phyloP scores from a whole-genome alignment of 2,797 vertebrate species.

The Anabacerthia variegaticeps region DNA sequence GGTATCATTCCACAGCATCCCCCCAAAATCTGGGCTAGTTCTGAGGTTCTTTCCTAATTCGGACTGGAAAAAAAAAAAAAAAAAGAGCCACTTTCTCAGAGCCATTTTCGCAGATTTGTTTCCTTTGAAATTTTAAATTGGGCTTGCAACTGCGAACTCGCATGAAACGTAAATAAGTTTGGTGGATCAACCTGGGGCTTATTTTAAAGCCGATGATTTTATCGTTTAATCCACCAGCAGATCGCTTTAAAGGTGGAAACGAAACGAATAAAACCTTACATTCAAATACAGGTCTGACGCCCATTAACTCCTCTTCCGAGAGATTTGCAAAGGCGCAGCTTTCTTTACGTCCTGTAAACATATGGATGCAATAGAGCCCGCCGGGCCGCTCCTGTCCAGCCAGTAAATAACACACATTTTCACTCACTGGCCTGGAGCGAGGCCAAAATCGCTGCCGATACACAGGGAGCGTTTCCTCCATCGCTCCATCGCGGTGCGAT shows the following conservation, averaged over 20 bases:
- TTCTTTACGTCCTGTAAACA: not conserved
- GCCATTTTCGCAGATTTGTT: not conserved
- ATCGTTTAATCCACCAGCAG: conserved; percentile 38
- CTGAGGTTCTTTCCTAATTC: not conserved
- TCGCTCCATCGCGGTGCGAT: not conserved
- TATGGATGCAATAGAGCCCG: not conserved
- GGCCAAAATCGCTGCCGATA: not conserved
- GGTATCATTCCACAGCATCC: not conserved
- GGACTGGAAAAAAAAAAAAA: no score
- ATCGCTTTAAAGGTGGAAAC: conserved; percentile 36
- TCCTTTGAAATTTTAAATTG: not conserved
- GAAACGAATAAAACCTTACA: not conserved
- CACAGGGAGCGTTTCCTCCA: not conserved
- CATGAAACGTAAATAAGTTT: not conserved
- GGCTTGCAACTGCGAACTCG: not conserved
- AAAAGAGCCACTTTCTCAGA: no score
- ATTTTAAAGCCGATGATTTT: conserved; percentile 49
- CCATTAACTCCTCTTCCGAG: not conserved
- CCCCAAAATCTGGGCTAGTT: not conserved
- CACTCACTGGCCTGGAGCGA: not conserved
- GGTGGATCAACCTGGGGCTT: conserved; percentile 35
- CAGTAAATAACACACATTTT: not conserved
- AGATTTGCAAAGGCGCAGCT: not conserved
- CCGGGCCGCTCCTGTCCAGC: not conserved
- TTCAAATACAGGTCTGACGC: not conserved